phyloP scores from a whole-genome alignment of 37 sponge, comb jelly and placozoan species.

The Mnemiopsis leidyi region DNA sequence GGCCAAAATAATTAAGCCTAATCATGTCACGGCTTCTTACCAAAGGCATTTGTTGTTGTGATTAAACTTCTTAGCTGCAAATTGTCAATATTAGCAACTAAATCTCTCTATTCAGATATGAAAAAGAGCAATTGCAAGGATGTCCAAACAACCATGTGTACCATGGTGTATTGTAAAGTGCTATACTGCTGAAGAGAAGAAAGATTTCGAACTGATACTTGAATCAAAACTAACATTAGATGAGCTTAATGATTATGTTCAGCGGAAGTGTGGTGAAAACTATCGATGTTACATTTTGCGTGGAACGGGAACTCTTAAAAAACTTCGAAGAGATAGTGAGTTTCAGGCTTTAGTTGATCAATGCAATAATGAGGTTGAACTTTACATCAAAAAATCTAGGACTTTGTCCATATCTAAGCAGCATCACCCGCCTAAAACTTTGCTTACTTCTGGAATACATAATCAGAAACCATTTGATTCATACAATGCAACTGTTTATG shows the following conservation, averaged over 20 bases:
- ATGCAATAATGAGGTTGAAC: background rate
- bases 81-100: too few species aligned
- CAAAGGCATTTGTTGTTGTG: too few species aligned
- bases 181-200: background rate
- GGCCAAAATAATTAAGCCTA: too few species aligned
- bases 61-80: too few species aligned
- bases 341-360: background rate
- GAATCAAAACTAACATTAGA: background rate
- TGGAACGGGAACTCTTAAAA: background rate
- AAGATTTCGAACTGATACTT: background rate
- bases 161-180: constrained; percentile 38
- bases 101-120: background rate
- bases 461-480: background rate
- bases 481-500: background rate
- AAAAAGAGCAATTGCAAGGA: background rate
- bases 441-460: background rate
- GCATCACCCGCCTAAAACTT: background rate
- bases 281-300: constrained; percentile 23
- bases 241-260: background rate
- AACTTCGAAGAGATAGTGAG: background rate
- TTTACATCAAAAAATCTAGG: background rate
- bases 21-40: too few species aligned
- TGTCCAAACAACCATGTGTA: background rate
- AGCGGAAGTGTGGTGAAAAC: background rate
- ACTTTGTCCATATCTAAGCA: background rate